These are phyloP conservation scores for Drosophila nr. medialis DNA, from an alignment of 2,888 invertebrate genomes.

Conservation along the genomic window DNA sequence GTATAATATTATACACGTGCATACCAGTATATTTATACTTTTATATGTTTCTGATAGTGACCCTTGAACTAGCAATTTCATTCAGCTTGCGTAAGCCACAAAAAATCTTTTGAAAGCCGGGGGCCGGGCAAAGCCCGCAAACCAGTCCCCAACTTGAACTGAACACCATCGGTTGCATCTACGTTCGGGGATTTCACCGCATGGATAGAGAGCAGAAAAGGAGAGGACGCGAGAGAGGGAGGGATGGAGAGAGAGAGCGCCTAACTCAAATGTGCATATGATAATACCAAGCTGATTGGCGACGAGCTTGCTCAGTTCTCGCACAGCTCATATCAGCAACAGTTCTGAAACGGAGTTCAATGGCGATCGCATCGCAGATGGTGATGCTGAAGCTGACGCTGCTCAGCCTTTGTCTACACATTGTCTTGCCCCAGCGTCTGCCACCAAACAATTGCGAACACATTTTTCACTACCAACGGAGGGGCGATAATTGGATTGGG, in stretches of 20 bases:
- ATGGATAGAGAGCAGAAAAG: not conserved
- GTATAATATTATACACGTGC: not conserved
- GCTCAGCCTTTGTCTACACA: constrained; percentile 33
- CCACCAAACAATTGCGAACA: constrained; percentile 53
- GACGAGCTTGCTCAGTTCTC: constrained; percentile 47
- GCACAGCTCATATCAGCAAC: constrained; percentile 40
- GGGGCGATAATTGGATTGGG: constrained; percentile 48
- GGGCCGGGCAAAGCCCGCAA: constrained; percentile 60
- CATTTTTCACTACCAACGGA: constrained; percentile 53
- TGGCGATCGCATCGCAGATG: constrained; percentile 22
- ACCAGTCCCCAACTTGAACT: constrained; percentile 36
- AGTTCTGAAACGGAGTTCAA: constrained; percentile 42
- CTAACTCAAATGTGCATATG: constrained; percentile 1
- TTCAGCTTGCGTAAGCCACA: constrained; percentile 9
- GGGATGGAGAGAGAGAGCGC: not conserved
- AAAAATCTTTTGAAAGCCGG: not conserved
- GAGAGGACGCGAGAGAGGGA: not conserved
- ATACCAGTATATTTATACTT: not conserved
- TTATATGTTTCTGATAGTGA: constrained; percentile 7
- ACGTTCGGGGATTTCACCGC: constrained; percentile 34
- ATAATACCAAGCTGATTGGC: constrained; percentile 13
- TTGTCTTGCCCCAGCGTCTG: constrained; percentile 33
- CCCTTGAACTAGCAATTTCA: constrained; percentile 24
- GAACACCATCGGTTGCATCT: constrained; percentile 2
- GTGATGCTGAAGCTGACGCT: constrained; percentile 17